phyloP scores from a whole-genome alignment of 64 coral and sea anemone genomes.

The Stichodactyla mertensii region DNA sequence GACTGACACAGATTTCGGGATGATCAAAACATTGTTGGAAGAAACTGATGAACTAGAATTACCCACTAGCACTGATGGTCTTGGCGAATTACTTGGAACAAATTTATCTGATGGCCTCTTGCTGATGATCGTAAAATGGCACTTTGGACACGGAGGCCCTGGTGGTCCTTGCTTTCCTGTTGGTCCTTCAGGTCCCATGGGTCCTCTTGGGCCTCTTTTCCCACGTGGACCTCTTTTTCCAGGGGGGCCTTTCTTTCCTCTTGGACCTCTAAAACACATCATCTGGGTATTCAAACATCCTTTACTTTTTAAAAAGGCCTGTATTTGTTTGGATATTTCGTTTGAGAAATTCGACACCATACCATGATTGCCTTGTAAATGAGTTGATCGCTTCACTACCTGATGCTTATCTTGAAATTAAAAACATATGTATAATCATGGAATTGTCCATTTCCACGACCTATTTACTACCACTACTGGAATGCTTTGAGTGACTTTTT shows the following conservation, averaged over 20 bases:
- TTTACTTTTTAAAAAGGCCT: slow-evolving; percentile 7
- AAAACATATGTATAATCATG: neutral
- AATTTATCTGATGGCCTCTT: too few species aligned
- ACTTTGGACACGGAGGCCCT: slow-evolving; percentile 26
- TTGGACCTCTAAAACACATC: slow-evolving; percentile 29
- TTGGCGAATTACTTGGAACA: too few species aligned
- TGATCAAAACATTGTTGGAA: slow-evolving; percentile 16
- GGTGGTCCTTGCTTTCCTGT: slow-evolving; percentile 4
- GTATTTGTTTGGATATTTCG: neutral
- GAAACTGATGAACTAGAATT: slow-evolving; percentile 9
- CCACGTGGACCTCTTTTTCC: slow-evolving; percentile 22
- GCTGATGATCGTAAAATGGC: neutral
- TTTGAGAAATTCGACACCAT: neutral
- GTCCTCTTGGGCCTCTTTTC: slow-evolving; percentile 24
- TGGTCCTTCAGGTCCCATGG: slow-evolving; percentile 18
- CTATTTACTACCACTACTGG: too few species aligned
- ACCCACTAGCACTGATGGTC: too few species aligned
- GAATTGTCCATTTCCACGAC: too few species aligned
- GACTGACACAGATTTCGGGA: slow-evolving; percentile 17
- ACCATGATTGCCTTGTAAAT: neutral
- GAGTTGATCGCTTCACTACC: neutral
- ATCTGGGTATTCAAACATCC: slow-evolving; percentile 25
- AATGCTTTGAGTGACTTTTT: too few species aligned
- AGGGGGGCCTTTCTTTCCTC: slow-evolving; percentile 21
- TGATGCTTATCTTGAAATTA: neutral